Evolutionary conservation across 2,888 invertebrate species (phyloP), one percentile per base, ranked within the genome.

Genomic region (Sarcophaga variegata): DNA sequence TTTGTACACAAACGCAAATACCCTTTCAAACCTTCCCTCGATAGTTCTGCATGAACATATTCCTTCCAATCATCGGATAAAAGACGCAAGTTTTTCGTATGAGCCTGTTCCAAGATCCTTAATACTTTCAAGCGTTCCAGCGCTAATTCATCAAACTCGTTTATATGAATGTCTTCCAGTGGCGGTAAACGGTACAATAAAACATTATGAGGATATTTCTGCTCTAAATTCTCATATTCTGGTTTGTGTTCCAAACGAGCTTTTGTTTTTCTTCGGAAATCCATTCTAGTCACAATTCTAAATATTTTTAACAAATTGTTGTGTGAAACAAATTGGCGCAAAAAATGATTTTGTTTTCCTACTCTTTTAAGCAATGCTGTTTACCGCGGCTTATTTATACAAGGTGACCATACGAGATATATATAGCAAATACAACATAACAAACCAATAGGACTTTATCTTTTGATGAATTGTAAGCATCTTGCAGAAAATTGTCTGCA

Each of bases 121-220:
- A 98, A 93, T 5, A 89, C 88, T 76, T 86, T 89, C 0, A 98
- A 93, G 89, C 98, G 95, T 92, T 98, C 98, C 71, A 97, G 92
- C 3, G 98, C 97, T 89, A 97, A 94, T 70, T 96, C 96, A 94
- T 98, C 97, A 93, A 99, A 98, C 93, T 98, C 98, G 87, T 96
- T 95, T 27, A 99, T 94, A 80, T 95, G 94, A 86, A 98, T 95
- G 82, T 96, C 95, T 86, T 96, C 96, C 49, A 92, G 94, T 8
- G 99, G 99, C 49, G 97, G 96, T 49, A 95, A 91, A 90, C 94
- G 95, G 91, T 98, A 99, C 91, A 99, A 95, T 93, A 96, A 96
- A 17, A 98, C 94, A 94, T 97, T 96, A 91, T 96, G 96, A 2
- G 96, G 96, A 94, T 96, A 97, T 63, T 94, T 93, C 90, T 84